phyloP scores from a whole-genome alignment of 37 sponge, comb jelly and placozoan genomes.

The Hormiphora californensis region DNA sequence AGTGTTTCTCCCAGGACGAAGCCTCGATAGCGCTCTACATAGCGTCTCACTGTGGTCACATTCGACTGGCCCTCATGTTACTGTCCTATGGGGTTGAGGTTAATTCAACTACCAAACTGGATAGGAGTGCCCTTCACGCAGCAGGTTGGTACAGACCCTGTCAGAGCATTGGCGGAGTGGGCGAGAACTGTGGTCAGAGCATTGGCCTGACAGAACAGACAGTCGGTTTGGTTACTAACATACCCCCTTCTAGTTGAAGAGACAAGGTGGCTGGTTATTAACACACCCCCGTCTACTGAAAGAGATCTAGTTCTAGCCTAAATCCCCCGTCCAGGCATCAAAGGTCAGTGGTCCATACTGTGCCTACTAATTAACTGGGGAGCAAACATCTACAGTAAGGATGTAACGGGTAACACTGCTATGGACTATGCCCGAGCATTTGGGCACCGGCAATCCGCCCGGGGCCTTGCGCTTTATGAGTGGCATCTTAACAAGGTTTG shows the following conservation, averaged over 20 bases:
- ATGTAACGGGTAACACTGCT: neutral
- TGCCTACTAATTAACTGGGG: slow-evolving; percentile 47
- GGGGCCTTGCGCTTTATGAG: slow-evolving; percentile 38
- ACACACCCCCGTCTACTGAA: no score
- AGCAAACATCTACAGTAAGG: slow-evolving; percentile 51
- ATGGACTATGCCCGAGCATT: slow-evolving; percentile 45
- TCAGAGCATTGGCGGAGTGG: no score
- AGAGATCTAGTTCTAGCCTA: no score
- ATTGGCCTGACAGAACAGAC: no score
- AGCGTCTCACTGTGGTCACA: slow-evolving; percentile 33
- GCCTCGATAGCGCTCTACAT: slow-evolving; percentile 40
- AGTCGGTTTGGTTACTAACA: no score
- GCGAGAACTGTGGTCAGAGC: no score
- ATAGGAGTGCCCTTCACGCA: slow-evolving; percentile 32
- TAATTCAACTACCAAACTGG: slow-evolving; percentile 2
- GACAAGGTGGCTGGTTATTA: no score
- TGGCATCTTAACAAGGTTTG: slow-evolving; percentile 50
- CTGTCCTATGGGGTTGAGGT: slow-evolving; percentile 43
- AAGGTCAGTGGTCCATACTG: slow-evolving; percentile 48
- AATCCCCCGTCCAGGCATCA: no score
- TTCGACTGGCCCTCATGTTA: slow-evolving; percentile 29
- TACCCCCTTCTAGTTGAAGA: no score
- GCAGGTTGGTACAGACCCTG: neutral
- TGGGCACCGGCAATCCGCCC: slow-evolving; percentile 22
- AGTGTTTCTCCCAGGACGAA: slow-evolving; percentile 55